Evolutionary conservation across 64 coral and sea anemone species (phyloP).

Genomic region (Montipora efflorescens): DNA sequence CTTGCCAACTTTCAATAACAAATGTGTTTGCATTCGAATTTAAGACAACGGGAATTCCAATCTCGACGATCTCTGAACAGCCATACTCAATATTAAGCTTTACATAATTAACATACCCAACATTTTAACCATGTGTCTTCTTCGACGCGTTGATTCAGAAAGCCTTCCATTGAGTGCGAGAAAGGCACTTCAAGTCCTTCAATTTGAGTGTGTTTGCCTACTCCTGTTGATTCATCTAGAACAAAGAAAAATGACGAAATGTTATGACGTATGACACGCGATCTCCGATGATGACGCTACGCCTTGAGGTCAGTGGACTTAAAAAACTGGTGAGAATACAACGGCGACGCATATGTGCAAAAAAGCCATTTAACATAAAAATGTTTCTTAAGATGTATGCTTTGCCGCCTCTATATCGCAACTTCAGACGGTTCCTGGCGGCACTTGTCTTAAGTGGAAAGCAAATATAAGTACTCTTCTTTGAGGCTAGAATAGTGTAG

Average conservation of each 20-base stretch:
- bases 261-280: not conserved
- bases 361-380: no score
- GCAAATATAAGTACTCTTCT: not conserved
- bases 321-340: not conserved
- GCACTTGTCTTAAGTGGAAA: not conserved
- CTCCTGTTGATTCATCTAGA: constrained; percentile 14
- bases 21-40: no score
- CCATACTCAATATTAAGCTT: not conserved
- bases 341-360: no score
- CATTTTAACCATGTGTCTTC: constrained; percentile 76
- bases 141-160: constrained; percentile 67
- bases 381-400: no score
- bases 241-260: constrained; percentile 29
- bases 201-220: not conserved
- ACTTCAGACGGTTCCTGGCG: not conserved
- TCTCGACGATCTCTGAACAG: not conserved
- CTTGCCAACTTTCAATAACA: no score
- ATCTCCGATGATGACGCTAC: not conserved
- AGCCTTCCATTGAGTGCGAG: constrained; percentile 57
- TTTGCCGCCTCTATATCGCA: not conserved
- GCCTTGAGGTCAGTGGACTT: not conserved
- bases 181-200: constrained; percentile 17
- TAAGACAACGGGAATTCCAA: no score
- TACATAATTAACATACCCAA: constrained; percentile 59
- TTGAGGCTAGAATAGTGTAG: not conserved